Evolutionary conservation across 92 coral and sea anemone genomes (phyloP).

Genomic region (Heteractis magnifica): DNA sequence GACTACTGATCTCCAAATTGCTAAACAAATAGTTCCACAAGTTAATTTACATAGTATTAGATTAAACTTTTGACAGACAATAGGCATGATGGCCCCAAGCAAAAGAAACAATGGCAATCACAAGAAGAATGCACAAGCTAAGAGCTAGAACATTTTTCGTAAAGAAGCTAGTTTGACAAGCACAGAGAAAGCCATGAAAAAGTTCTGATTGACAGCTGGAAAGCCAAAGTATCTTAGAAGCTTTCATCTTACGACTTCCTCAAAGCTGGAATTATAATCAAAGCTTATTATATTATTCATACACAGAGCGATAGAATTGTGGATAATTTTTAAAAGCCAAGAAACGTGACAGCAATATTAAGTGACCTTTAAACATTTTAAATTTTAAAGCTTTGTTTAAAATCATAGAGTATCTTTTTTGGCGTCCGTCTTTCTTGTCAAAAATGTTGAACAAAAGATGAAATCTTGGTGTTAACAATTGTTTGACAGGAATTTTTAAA

Average conservation of each 20-base stretch:
- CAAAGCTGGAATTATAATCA: not conserved
- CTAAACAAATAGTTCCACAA: slow-evolving; percentile 8
- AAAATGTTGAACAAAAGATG: too few relatives aligned
- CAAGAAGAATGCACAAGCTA: not conserved
- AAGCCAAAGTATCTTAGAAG: not conserved
- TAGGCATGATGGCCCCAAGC: slow-evolving; percentile 5
- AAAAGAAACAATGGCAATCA: not conserved
- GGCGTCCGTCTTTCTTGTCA: too few relatives aligned
- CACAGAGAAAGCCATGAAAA: not conserved
- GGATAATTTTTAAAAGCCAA: too few relatives aligned
- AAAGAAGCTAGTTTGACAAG: not conserved
- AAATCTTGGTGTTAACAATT: too few relatives aligned
- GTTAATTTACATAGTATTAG: not conserved
- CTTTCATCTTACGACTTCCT: not conserved
- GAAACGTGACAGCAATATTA: too few relatives aligned
- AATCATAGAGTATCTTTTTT: too few relatives aligned
- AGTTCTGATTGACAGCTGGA: not conserved
- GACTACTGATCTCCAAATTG: slow-evolving; percentile 10
- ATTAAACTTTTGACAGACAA: not conserved
- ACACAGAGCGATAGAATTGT: too few relatives aligned
- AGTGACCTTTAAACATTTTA: too few relatives aligned
- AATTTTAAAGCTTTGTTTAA: too few relatives aligned
- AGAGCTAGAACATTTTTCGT: not conserved
- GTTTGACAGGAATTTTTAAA: not conserved
- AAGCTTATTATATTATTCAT: too few relatives aligned